Conservation (phyloP, 2,888 invertebrate species). For the Blastobasis lacticolella region DNA sequence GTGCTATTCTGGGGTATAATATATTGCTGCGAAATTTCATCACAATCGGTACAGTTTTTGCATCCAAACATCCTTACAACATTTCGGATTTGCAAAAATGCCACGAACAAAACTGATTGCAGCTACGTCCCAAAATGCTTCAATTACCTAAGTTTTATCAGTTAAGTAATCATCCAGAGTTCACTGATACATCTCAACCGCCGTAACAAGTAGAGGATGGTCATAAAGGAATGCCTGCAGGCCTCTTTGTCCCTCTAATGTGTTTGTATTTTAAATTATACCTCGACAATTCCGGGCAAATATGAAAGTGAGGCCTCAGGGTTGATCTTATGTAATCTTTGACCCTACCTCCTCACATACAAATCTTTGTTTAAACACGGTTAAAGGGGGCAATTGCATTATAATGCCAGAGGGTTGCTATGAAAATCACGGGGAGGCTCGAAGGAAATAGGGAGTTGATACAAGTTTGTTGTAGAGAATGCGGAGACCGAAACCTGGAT, state of each 20-base stretch:
- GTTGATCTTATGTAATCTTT: slow-evolving; percentile 38
- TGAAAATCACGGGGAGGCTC: slow-evolving; percentile 15
- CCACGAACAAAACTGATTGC: too few species aligned
- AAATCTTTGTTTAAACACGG: slow-evolving; percentile 39
- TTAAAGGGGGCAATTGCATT: slow-evolving; percentile 32
- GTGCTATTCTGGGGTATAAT: too few species aligned
- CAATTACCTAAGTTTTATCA: slow-evolving; percentile 1
- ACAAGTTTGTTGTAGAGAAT: neutral
- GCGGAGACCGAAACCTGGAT: too few species aligned
- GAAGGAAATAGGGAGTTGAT: neutral
- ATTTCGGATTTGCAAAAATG: too few species aligned
- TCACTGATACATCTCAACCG: slow-evolving; percentile 10
- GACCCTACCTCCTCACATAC: slow-evolving; percentile 35
- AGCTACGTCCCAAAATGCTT: neutral
- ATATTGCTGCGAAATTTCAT: too few species aligned
- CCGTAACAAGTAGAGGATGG: slow-evolving; percentile 14
- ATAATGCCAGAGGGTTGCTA: slow-evolving; percentile 25
- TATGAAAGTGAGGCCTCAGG: slow-evolving; percentile 50
- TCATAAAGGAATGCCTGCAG: slow-evolving; percentile 30
- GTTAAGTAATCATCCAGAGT: slow-evolving; percentile 2
- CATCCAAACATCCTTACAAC: too few species aligned
- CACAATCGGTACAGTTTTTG: too few species aligned
- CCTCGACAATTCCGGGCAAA: slow-evolving; percentile 51
- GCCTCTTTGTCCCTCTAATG: slow-evolving; percentile 41
- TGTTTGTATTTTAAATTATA: slow-evolving; percentile 52